A percentile compares a stretch with the other conserved stretches of the same genome.
Conservation (phyloP, 2,888 invertebrate genomes). For the Neoscelio sp. region DNA sequence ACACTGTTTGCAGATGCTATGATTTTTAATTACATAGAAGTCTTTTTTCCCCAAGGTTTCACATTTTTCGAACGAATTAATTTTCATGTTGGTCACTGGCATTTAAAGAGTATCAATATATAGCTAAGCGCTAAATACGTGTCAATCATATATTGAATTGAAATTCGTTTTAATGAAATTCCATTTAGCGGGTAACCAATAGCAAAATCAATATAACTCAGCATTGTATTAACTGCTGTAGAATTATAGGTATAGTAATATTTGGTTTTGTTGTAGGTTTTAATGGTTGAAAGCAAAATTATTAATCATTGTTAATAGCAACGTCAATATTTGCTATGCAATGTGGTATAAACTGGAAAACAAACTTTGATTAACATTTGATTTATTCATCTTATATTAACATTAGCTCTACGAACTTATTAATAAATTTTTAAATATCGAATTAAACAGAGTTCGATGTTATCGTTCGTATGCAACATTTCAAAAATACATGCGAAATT, state of each 20-base stretch:
- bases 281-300: too few species aligned
- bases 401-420: neutral
- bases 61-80: constrained; percentile 27
- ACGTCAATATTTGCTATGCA: too few species aligned
- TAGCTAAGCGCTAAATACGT: constrained; percentile 32
- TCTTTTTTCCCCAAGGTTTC: too few species aligned
- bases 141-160: constrained; percentile 53
- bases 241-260: constrained; percentile 13
- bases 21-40: too few species aligned
- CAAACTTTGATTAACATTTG: constrained; percentile 19
- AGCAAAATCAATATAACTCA: constrained; percentile 32
- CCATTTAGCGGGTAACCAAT: constrained; percentile 44
- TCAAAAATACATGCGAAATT: constrained; percentile 13
- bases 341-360: too few species aligned
- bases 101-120: constrained; percentile 21
- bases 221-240: constrained; percentile 16
- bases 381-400: constrained; percentile 18
- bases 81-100: constrained; percentile 11
- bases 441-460: constrained; percentile 21
- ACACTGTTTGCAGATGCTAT: too few species aligned
- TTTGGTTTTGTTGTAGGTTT: constrained; percentile 37
- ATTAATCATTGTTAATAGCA: too few species aligned
- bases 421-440: constrained; percentile 15
- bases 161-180: constrained; percentile 51
- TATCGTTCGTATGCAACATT: constrained; percentile 8